Conservation (phyloP, 2,113 vertebrate species). For the Oreochromis aureus region DNA sequence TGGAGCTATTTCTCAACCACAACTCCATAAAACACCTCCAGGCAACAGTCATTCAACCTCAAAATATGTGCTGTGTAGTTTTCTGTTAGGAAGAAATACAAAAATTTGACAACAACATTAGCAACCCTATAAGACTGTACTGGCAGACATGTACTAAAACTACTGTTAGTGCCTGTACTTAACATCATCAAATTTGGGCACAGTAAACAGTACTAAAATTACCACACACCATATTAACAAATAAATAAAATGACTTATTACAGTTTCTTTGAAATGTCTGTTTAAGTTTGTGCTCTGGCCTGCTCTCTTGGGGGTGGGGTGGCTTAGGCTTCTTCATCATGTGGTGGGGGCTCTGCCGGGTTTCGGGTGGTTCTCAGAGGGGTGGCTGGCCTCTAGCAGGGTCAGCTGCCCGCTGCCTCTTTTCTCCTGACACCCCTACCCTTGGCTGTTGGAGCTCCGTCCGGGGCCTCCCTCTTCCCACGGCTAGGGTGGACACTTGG, state of each 20-base stretch:
- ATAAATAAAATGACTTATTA: background rate
- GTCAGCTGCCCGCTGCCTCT: background rate
- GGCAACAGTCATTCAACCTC: background rate
- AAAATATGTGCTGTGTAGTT: background rate
- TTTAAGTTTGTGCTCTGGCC: background rate
- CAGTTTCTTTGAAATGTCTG: background rate
- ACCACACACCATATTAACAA: background rate
- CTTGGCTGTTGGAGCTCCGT: background rate
- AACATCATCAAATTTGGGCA: background rate
- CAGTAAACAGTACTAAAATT: background rate
- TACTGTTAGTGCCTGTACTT: background rate
- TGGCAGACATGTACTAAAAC: background rate
- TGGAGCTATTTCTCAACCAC: background rate
- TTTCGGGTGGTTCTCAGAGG: background rate
- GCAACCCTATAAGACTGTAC: background rate
- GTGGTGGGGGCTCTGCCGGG: background rate
- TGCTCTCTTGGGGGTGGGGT: background rate
- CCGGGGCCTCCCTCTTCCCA: background rate
- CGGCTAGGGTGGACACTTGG: background rate
- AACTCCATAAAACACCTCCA: background rate
- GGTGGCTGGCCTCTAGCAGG: background rate
- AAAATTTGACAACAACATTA: background rate
- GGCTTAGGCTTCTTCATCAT: background rate
- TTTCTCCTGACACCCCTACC: background rate
- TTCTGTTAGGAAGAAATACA: background rate